phyloP scores from a whole-genome alignment of 2,888 invertebrate genomes.

The Eristalis tenax region DNA sequence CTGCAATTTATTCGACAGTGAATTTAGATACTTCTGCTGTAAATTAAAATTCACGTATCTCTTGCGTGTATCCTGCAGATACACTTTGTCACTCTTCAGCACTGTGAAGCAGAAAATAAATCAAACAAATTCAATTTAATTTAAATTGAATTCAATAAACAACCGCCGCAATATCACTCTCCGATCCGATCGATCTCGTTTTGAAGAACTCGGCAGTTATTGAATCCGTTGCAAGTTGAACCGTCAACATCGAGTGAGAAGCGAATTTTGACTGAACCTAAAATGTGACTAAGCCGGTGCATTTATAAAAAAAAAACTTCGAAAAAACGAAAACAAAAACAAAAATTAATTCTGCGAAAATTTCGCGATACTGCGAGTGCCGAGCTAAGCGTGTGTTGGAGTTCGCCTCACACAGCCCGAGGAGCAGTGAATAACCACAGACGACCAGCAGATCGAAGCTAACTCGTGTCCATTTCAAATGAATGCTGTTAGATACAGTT shows the following conservation, averaged over 20 bases:
- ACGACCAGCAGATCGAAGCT: slow-evolving; percentile 30
- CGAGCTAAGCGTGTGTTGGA: slow-evolving; percentile 43
- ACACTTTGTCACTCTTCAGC: slow-evolving; percentile 4
- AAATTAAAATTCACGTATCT: slow-evolving; percentile 15
- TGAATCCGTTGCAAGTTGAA: slow-evolving; percentile 26
- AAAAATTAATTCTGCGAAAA: slow-evolving; percentile 57
- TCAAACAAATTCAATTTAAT: not conserved
- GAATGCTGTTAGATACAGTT: slow-evolving; percentile 51
- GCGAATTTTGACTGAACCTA: slow-evolving; percentile 67
- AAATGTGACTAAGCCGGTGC: slow-evolving; percentile 56
- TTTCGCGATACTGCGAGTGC: slow-evolving; percentile 42
- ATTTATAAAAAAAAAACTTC: slow-evolving; percentile 58
- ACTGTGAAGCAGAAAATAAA: slow-evolving; percentile 18
- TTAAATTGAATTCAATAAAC: not conserved
- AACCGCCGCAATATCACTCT: not conserved
- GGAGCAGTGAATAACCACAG: slow-evolving; percentile 15
- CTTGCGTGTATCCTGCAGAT: slow-evolving; percentile 7
- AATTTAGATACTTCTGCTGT: not conserved
- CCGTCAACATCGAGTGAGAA: slow-evolving; percentile 63
- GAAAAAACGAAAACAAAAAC: slow-evolving; percentile 45
- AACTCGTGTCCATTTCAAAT: slow-evolving; percentile 61
- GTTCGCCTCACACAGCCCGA: slow-evolving; percentile 21
- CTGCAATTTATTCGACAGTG: not conserved
- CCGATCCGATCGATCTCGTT: not conserved
- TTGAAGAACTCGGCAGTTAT: not conserved